Evolutionary conservation across 2,888 invertebrate species (phyloP).

Genomic region (Stenodema calcarata): DNA sequence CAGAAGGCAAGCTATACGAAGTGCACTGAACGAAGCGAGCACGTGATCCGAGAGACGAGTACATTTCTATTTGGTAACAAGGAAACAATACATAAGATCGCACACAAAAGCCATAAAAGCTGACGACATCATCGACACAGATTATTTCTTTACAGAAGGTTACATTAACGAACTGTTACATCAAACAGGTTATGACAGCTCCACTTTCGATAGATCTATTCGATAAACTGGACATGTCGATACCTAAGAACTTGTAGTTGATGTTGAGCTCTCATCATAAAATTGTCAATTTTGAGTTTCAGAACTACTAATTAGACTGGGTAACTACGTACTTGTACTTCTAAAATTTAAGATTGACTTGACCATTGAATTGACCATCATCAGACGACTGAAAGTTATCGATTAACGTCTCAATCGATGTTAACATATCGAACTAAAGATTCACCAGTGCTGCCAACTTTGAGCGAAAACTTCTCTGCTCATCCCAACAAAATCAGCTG

Average conservation of each 20-base stretch:
- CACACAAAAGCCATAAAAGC: neutral
- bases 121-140: neutral
- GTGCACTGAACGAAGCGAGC: neutral
- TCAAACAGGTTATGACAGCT: neutral
- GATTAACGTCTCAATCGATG: neutral
- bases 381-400: neutral
- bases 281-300: too few relatives aligned
- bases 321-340: too few relatives aligned
- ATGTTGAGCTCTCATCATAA: too few relatives aligned
- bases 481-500: neutral
- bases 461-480: neutral
- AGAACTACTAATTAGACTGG: too few relatives aligned
- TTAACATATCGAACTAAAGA: neutral
- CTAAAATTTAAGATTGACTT: too few relatives aligned
- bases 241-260: too few relatives aligned
- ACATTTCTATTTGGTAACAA: neutral
- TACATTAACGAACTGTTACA: neutral
- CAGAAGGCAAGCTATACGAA: neutral
- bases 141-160: neutral
- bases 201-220: too few relatives aligned
- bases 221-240: too few relatives aligned
- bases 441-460: neutral
- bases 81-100: neutral
- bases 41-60: neutral
- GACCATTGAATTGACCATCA: neutral